Percentiles rank a stretch among this genome's conserved stretches.
Evolutionary conservation across 2,888 invertebrate genomes (phyloP).

Genomic region (Cenopis cana): DNA sequence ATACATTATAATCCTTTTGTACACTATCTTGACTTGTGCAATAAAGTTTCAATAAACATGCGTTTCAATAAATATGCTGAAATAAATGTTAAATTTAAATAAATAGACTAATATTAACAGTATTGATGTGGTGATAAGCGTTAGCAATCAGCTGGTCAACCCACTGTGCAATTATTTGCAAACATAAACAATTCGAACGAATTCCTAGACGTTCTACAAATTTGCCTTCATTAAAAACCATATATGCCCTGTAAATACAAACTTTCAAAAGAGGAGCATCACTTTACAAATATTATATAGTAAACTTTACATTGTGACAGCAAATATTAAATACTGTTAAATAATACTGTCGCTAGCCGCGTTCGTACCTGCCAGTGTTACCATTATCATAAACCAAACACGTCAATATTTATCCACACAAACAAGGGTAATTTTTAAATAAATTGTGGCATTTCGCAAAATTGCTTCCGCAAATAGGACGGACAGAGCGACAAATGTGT

Average conservation of each 20-base stretch:
- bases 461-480: conserved; percentile 83
- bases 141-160: conserved; percentile 40
- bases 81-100: not conserved
- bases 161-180: conserved; percentile 42
- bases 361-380: conserved; percentile 77
- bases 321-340: conserved; percentile 83
- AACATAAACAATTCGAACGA: conserved; percentile 40
- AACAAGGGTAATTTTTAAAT: conserved; percentile 86
- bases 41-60: no score
- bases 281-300: conserved; percentile 83
- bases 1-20: no score
- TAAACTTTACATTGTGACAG: conserved; percentile 81
- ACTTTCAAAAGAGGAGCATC: conserved; percentile 81
- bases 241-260: conserved; percentile 75
- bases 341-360: conserved; percentile 79
- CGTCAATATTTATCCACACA: conserved; percentile 84
- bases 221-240: conserved; percentile 82
- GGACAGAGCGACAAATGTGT: conserved; percentile 76
- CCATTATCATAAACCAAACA: conserved; percentile 86
- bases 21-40: no score
- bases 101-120: not conserved
- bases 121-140: conserved; percentile 5
- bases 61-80: not conserved
- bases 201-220: conserved; percentile 64
- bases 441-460: conserved; percentile 85